A percentile compares a stretch with the other conserved stretches of the same genome.
Evolutionary conservation across 2,888 invertebrate species (phyloP).

Genomic region (Drosophila sordidula): DNA sequence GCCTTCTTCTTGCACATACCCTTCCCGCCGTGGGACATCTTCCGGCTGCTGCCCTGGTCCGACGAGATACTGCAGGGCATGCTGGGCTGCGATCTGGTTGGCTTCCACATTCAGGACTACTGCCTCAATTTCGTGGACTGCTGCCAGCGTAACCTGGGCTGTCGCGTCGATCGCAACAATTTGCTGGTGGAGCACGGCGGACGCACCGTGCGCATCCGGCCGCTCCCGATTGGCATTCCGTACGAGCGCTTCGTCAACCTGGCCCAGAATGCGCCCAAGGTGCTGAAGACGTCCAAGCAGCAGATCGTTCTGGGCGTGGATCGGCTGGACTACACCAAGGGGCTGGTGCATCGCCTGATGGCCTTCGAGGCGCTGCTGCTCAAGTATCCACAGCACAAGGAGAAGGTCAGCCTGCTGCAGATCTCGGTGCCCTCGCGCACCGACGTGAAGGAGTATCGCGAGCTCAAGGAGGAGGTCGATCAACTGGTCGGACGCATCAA

Average conservation of each 20-base stretch:
- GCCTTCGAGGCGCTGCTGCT: constrained; percentile 93
- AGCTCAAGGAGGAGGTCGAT: constrained; percentile 95
- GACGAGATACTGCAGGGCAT: constrained; percentile 97
- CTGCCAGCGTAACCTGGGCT: constrained; percentile 93
- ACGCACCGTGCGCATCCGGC: constrained; percentile 92
- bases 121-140: constrained; percentile 96
- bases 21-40: constrained; percentile 97
- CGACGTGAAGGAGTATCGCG: constrained; percentile 95
- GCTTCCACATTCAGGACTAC: constrained; percentile 96
- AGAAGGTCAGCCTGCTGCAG: constrained; percentile 92
- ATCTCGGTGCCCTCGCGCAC: constrained; percentile 95
- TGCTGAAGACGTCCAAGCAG: constrained; percentile 89
- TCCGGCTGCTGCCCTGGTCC: constrained; percentile 95
- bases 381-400: constrained; percentile 93
- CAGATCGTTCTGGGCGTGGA: constrained; percentile 95
- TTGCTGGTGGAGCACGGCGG: constrained; percentile 94
- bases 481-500: constrained; percentile 94
- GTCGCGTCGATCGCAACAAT: constrained; percentile 94
- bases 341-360: constrained; percentile 92
- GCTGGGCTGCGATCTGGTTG: constrained; percentile 96
- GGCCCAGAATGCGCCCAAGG: constrained; percentile 89
- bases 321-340: constrained; percentile 95
- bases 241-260: constrained; percentile 93
- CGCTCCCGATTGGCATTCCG: constrained; percentile 95
- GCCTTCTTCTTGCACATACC: constrained; percentile 98